Evolutionary conservation across 2,888 invertebrate species (phyloP).

Genomic region (Pollenia griseotomentosa): DNA sequence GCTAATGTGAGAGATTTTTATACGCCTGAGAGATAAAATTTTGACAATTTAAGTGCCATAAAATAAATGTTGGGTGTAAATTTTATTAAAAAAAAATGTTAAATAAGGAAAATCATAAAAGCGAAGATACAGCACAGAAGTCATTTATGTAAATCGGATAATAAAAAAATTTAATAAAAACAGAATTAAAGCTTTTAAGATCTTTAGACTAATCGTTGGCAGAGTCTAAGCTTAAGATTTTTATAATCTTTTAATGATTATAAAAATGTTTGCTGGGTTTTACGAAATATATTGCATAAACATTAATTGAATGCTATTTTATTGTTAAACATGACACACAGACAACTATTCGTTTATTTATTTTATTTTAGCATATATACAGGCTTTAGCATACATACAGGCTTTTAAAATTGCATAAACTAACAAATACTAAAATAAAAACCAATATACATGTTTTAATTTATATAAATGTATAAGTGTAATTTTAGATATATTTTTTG

Average conservation of each 20-base stretch:
- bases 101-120: not conserved
- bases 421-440: not conserved
- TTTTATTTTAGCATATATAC: not conserved
- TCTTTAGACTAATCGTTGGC: too few species aligned
- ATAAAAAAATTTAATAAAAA: too few species aligned
- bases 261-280: not conserved
- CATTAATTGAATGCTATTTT: slow-evolving; percentile 31
- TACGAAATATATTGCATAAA: slow-evolving; percentile 19
- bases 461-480: too few species aligned
- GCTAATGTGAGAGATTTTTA: not conserved
- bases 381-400: not conserved
- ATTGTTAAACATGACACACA: slow-evolving; percentile 37
- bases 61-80: not conserved
- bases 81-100: not conserved
- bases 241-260: not conserved
- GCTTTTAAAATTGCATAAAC: not conserved
- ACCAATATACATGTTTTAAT: too few species aligned
- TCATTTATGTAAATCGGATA: too few species aligned
- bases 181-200: too few species aligned
- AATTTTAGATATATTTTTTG: too few species aligned
- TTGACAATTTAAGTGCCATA: slow-evolving; percentile 48
- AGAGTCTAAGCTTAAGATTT: too few species aligned
- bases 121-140: too few species aligned
- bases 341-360: slow-evolving; percentile 14
- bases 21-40: slow-evolving; percentile 3